phyloP scores from a whole-genome alignment of 2,888 invertebrate genomes.

The Frankliniella intonsa region DNA sequence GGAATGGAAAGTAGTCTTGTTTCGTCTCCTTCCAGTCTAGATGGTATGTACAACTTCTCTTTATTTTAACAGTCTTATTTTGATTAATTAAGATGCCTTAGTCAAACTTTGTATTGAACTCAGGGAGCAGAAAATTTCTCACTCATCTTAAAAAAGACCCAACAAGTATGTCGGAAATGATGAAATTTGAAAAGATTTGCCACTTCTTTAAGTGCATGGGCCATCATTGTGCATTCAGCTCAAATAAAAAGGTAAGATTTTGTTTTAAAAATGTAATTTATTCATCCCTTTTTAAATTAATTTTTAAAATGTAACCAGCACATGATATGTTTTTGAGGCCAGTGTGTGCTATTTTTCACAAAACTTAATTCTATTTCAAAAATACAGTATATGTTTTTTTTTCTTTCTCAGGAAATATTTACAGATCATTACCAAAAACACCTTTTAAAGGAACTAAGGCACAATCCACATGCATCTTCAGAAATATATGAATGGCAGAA shows the following conservation, averaged over 20 bases:
- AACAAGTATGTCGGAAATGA: conserved; percentile 41
- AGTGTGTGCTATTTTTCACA: not conserved
- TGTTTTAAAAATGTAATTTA: conserved; percentile 33
- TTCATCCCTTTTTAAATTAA: not conserved
- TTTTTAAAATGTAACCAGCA: not conserved
- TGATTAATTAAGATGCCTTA: not conserved
- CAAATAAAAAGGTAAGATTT: conserved; percentile 45
- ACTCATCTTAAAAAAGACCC: conserved; percentile 32
- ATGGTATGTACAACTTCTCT: not conserved
- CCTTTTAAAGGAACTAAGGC: not conserved
- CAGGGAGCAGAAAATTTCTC: not conserved
- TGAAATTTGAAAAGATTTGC: conserved; percentile 44
- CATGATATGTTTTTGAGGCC: not conserved
- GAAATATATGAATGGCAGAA: conserved; percentile 45
- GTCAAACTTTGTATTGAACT: not conserved
- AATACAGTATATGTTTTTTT: not conserved
- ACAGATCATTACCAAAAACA: not conserved
- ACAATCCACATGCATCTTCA: conserved; percentile 43
- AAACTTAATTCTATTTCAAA: not conserved
- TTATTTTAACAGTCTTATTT: not conserved
- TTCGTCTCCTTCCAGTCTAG: no score
- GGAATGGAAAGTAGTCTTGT: not conserved
- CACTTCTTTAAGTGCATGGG: conserved; percentile 57
- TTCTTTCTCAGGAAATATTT: not conserved
- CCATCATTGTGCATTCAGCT: conserved; percentile 50